phyloP scores from a whole-genome alignment of 2,113 vertebrate genomes.

The Caracal caracal region DNA sequence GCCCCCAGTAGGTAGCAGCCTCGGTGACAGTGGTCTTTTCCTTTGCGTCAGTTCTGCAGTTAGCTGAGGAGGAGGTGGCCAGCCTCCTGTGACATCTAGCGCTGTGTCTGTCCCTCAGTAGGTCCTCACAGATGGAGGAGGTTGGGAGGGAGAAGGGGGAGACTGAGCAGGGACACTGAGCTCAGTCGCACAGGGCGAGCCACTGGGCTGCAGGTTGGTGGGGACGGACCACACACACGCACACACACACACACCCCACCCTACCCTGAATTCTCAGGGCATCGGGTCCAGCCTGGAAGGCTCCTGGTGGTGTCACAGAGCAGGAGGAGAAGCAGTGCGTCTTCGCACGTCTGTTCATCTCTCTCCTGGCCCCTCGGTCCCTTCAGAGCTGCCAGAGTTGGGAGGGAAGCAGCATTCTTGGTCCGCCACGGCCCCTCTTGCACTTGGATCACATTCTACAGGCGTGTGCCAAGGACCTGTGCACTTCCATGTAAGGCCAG shows the following conservation, averaged over 20 bases:
- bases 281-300: not conserved
- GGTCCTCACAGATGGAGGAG: not conserved
- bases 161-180: not conserved
- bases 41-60: not conserved
- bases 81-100: no score
- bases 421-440: not conserved
- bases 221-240: no score
- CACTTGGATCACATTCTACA: not conserved
- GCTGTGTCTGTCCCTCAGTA: not conserved
- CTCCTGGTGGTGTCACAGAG: not conserved
- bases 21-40: not conserved
- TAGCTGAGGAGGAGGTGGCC: not conserved
- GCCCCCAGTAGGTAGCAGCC: not conserved
- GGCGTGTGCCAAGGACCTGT: not conserved
- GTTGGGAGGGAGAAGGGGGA: not conserved
- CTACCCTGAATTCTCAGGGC: not conserved
- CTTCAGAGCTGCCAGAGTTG: not conserved
- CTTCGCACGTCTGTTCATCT: rapidly evolving
- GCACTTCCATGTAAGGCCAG: not conserved
- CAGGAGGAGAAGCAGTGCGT: not conserved
- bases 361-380: not conserved
- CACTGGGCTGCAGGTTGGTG: rapidly evolving
- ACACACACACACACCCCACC: rapidly evolving
- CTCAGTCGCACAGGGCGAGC: not conserved
- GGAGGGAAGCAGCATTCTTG: not conserved